Percentiles rank a stretch among this genome's conserved stretches.
Conservation (phyloP, 2,888 invertebrate species). For the Pandemis heparana region DNA sequence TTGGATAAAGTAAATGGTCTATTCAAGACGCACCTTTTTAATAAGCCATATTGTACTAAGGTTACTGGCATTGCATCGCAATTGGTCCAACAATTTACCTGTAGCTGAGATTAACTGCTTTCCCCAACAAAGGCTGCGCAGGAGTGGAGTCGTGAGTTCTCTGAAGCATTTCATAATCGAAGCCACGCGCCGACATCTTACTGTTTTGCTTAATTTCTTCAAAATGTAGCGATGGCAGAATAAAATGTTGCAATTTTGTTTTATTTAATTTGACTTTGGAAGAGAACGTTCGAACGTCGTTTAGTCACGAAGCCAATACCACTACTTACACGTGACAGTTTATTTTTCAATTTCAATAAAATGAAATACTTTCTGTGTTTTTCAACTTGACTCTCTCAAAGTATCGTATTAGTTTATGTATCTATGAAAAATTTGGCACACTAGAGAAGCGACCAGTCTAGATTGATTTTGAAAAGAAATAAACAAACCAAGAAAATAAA, state of each 20-base stretch:
- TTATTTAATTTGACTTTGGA: no score
- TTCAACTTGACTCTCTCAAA: no score
- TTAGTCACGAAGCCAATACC: no score
- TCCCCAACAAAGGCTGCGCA: background rate
- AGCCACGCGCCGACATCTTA: slow-evolving; percentile 56
- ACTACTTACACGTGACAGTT: no score
- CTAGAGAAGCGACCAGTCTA: no score
- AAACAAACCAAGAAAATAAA: no score
- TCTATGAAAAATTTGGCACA: no score
- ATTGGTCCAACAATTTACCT: background rate
- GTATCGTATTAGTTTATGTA: no score
- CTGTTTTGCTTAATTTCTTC: slow-evolving; percentile 60
- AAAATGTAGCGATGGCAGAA: slow-evolving; percentile 54
- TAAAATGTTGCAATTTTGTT: background rate
- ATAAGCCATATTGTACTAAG: background rate
- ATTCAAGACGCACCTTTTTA: background rate
- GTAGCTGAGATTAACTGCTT: background rate
- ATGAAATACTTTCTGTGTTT: no score
- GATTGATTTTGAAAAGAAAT: no score
- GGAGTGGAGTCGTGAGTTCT: slow-evolving; percentile 10
- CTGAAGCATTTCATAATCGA: slow-evolving; percentile 59
- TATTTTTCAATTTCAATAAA: no score
- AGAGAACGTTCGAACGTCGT: no score
- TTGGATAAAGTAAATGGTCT: background rate
- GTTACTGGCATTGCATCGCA: background rate